Evolutionary conservation across 2,113 vertebrate species (phyloP).

Genomic region (Apodemus sylvaticus): DNA sequence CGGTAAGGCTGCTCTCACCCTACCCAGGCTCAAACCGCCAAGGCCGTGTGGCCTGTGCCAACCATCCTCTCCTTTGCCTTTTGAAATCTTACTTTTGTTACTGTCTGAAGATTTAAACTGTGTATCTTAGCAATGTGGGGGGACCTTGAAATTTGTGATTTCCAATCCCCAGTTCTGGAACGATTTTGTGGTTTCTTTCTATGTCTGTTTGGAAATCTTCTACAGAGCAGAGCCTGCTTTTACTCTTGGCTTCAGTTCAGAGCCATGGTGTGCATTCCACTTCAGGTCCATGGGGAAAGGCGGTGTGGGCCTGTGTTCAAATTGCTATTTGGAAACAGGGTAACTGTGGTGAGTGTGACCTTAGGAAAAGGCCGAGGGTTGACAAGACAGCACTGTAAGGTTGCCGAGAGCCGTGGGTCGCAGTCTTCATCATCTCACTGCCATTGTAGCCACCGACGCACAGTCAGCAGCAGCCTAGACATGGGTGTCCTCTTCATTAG

Average conservation of each 20-base stretch:
- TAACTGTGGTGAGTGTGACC: conserved; percentile 74
- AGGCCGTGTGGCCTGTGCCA: not conserved
- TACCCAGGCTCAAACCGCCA: not conserved
- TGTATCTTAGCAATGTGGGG: not conserved
- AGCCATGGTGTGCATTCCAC: conserved; percentile 72
- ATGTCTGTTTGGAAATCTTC: conserved; percentile 77
- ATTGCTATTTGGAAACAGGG: conserved; percentile 76
- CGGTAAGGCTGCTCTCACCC: conserved; percentile 87
- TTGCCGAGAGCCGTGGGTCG: conserved; percentile 64
- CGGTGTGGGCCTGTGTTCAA: conserved; percentile 69
- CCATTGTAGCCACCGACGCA: conserved; percentile 73
- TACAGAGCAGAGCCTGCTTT: conserved; percentile 77
- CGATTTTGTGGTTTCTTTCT: conserved; percentile 66
- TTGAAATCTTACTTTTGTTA: not conserved
- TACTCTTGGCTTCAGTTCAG: conserved; percentile 75
- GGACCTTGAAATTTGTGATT: conserved; percentile 52
- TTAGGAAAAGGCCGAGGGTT: conserved; percentile 62
- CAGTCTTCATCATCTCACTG: conserved; percentile 78
- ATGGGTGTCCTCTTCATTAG: conserved; percentile 74
- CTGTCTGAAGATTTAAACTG: conserved; percentile 49
- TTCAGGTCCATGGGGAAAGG: conserved; percentile 75
- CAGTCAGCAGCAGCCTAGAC: conserved; percentile 67
- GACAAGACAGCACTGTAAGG: conserved; percentile 46
- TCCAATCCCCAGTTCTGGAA: conserved; percentile 57
- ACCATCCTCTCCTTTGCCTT: not conserved